phyloP scores from a whole-genome alignment of 2,797 vertebrate species.

The Allobates femoralis region DNA sequence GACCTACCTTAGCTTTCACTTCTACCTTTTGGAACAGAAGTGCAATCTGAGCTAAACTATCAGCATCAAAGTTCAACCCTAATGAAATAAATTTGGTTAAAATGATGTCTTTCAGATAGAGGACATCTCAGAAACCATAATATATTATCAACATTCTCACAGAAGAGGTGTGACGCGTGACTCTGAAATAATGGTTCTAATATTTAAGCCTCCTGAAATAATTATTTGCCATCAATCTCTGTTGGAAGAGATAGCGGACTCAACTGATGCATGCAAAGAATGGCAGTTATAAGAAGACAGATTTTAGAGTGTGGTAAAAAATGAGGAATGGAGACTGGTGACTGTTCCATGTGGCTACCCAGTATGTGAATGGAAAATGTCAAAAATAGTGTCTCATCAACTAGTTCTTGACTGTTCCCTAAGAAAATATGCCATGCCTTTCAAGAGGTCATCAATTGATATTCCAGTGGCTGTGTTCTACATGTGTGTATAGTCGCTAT shows the following conservation, averaged over 20 bases:
- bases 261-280: conserved; percentile 43
- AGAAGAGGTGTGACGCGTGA: conserved; percentile 14
- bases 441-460: neutral
- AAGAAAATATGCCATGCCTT: neutral
- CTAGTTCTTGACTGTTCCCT: neutral
- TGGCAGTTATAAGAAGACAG: conserved; percentile 30
- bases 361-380: conserved; percentile 9
- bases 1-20: neutral
- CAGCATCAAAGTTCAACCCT: conserved; percentile 15
- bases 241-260: conserved; percentile 26
- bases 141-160: conserved; percentile 40
- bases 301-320: conserved; percentile 32
- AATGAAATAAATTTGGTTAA: conserved; percentile 24
- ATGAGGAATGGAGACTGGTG: conserved; percentile 16
- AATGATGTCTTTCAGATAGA: conserved; percentile 30
- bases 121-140: conserved; percentile 18
- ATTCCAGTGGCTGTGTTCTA: neutral
- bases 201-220: conserved; percentile 46
- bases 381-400: neutral
- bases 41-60: neutral
- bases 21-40: neutral
- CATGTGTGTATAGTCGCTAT: too few relatives aligned
- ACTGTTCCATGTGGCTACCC: neutral
- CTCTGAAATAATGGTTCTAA: conserved; percentile 35
- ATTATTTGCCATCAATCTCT: conserved; percentile 54